These are phyloP conservation scores for Sapajus apella DNA, from an alignment of 2,113 vertebrate species.

Conservation along the genomic window DNA sequence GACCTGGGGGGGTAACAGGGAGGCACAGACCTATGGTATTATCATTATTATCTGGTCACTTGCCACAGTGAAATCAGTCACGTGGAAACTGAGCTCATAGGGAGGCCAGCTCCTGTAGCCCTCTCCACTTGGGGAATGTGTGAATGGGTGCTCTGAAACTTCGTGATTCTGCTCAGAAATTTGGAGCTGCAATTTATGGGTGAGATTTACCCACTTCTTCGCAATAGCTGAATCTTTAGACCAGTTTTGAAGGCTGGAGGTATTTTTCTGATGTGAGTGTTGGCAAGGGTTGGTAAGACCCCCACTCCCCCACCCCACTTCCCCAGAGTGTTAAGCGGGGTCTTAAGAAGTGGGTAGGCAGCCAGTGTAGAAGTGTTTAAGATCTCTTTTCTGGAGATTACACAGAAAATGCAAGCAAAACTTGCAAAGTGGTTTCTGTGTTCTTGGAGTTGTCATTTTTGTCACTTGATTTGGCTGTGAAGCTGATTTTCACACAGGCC, in stretches of 20 bases:
- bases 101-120: not conserved
- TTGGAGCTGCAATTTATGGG: not conserved
- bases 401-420: slow-evolving; percentile 68
- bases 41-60: not conserved
- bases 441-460: slow-evolving; percentile 80
- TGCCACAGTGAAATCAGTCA: not conserved
- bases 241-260: not conserved
- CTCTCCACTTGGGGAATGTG: not conserved
- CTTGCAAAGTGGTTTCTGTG: slow-evolving; percentile 76
- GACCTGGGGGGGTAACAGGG: not conserved
- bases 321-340: not conserved
- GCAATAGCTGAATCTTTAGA: not conserved
- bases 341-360: slow-evolving; percentile 3
- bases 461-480: slow-evolving; percentile 79
- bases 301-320: not conserved
- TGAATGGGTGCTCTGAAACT: not conserved
- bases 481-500: slow-evolving; percentile 79
- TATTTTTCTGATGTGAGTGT: not conserved
- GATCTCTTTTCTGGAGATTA: slow-evolving; percentile 55
- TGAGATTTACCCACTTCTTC: not conserved
- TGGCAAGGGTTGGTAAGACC: not conserved
- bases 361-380: not conserved
- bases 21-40: not conserved
- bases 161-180: not conserved
- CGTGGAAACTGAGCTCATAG: not conserved